phyloP scores from a whole-genome alignment of 2,888 invertebrate species.

The Hydrotaea diabolus region DNA sequence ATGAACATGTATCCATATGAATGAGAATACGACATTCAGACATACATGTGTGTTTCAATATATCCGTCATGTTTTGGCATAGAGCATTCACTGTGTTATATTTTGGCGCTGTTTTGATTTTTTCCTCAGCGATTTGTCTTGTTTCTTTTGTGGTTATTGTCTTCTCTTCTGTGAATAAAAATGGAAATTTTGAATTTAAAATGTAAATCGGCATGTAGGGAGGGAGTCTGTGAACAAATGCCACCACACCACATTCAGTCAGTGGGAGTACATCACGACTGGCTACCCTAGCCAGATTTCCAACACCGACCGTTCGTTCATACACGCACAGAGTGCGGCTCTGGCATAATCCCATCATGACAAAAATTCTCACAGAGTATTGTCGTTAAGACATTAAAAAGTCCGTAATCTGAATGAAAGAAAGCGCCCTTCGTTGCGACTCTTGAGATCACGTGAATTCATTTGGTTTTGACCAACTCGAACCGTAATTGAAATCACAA shows the following conservation, averaged over 20 bases:
- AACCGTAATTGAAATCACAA: conserved; percentile 1
- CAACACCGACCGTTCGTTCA: no score
- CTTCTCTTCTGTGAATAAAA: conserved; percentile 28
- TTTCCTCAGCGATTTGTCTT: conserved; percentile 54
- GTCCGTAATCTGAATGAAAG: neutral
- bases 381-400: neutral
- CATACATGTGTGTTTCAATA: conserved; percentile 23
- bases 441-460: neutral
- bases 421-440: neutral
- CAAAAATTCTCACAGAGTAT: neutral
- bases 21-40: conserved; percentile 19
- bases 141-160: conserved; percentile 7
- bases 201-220: conserved; percentile 13
- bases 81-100: conserved; percentile 41
- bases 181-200: conserved; percentile 40
- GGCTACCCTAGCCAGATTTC: neutral
- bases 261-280: neutral
- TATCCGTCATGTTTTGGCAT: conserved; percentile 19
- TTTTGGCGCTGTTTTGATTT: conserved; percentile 42
- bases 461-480: neutral
- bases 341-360: neutral
- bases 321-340: no score
- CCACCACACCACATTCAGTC: neutral
- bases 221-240: conserved; percentile 1
- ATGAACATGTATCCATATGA: conserved; percentile 19